Evolutionary conservation across 2,113 vertebrate species (phyloP).

Genomic region (Chionis minor): DNA sequence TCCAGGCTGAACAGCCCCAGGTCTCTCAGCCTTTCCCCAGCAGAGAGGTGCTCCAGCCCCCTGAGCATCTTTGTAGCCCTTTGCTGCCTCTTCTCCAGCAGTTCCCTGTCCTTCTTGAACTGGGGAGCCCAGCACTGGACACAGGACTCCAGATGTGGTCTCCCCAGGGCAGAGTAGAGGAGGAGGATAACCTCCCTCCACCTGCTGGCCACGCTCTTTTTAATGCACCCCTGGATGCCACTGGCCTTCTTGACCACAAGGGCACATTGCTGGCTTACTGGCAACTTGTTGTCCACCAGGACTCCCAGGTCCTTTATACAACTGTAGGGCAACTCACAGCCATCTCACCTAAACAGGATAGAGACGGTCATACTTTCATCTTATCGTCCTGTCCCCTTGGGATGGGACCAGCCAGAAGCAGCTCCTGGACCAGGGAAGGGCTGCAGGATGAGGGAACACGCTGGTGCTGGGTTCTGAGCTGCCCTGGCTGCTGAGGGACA

Average conservation of each 20-base stretch:
- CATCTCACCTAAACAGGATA: neutral
- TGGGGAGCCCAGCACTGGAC: neutral
- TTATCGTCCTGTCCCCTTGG: too few species aligned
- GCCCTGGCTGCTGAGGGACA: too few species aligned
- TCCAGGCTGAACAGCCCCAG: neutral
- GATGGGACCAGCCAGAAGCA: too few species aligned
- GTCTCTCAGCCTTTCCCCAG: neutral
- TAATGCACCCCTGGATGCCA: neutral
- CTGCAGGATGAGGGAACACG: too few species aligned
- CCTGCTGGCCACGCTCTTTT: neutral
- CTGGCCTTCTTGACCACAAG: neutral
- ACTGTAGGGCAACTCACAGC: neutral
- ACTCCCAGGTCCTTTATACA: neutral
- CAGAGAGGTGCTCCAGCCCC: neutral
- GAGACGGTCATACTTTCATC: neutral
- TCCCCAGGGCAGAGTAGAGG: neutral
- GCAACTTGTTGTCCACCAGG: neutral
- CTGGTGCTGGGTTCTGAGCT: too few species aligned
- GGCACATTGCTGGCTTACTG: neutral
- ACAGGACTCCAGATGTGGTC: neutral
- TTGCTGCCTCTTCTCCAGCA: neutral
- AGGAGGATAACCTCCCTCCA: neutral
- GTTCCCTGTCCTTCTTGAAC: neutral
- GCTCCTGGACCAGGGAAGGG: too few species aligned
- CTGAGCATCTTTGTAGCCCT: neutral